Evolutionary conservation across 2,797 vertebrate genomes (phyloP), one percentile per base, ranked within the genome.

Genomic region (Dryobates pubescens): DNA sequence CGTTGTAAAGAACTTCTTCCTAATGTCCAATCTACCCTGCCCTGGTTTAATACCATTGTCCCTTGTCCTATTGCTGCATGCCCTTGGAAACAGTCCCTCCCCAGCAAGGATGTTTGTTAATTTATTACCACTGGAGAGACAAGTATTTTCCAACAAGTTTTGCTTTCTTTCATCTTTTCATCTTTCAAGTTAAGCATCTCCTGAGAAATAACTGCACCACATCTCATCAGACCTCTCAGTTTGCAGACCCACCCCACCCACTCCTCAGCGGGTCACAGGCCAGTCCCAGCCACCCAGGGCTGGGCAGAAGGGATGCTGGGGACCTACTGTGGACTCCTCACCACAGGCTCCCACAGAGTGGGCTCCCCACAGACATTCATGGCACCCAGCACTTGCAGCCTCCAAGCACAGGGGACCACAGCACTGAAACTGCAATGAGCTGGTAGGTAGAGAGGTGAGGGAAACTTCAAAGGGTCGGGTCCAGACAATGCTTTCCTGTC

Each of bases 401-500:
- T 78, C 76, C 56, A 32, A 23, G 43, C 13, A 2, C 51, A 68
- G 88, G 82, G 91, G 58, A 73, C 41, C 24, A 53, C 78, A 63
- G 89, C 7, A 0, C 83, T 82, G 86, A 83, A 82, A 74, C 71
- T 32, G 90, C 92, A 76, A 81, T 38, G 15, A 90, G 70, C 68
- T 73, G 76, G 54, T 84, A 80, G 86, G 93, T 91, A 89, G 96
- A 97, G 94, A 97, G 94, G 86, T 88, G 94, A 87, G 96, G 92
- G 76, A 72, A 96, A 97, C 97, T 97, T 98, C 97, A 98, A 98
- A 97, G 98, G 79, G 76, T 77, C 91, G 51, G 30, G 89, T 97
- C 97, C 98, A 98, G 97, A 98, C 96, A 32, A 97, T 86, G 96
- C 94, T 91, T 97, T 97, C 97, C 97, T 98, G 97, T 97, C 96